These are phyloP conservation scores for Platichthys flesus DNA, from an alignment of 2,113 vertebrate species.

Conservation along the genomic window DNA sequence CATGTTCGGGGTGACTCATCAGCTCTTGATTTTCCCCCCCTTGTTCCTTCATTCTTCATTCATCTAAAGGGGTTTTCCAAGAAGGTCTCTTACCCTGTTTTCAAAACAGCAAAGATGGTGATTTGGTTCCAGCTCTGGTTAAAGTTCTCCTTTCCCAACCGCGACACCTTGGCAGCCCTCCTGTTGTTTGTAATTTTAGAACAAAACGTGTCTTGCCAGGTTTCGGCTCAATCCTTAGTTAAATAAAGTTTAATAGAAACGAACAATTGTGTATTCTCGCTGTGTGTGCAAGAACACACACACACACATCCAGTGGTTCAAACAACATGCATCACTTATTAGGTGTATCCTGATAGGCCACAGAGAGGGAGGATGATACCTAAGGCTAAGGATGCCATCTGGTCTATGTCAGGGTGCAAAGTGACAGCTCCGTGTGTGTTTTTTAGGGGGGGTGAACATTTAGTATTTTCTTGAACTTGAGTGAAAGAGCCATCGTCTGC, in stretches of 20 bases:
- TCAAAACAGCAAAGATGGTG: constrained; percentile 1
- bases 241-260: constrained; percentile 55
- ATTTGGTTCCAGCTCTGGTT: constrained; percentile 21
- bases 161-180: constrained; percentile 41
- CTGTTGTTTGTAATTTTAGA: constrained; percentile 60
- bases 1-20: constrained; percentile 47
- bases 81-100: neutral
- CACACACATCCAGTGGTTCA: neutral
- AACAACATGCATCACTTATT: constrained; percentile 35
- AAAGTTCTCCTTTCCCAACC: constrained; percentile 30
- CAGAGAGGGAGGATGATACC: constrained; percentile 29
- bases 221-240: constrained; percentile 47
- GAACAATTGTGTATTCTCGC: constrained; percentile 24
- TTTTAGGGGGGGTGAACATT: neutral
- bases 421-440: neutral
- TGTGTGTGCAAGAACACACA: neutral
- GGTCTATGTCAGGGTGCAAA: constrained; percentile 37
- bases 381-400: constrained; percentile 45
- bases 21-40: neutral
- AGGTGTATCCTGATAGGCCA: constrained; percentile 45
- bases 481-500: neutral
- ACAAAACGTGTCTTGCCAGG: constrained; percentile 36
- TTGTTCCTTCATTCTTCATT: constrained; percentile 2
- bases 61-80: constrained; percentile 22
- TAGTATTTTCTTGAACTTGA: constrained; percentile 18